These are phyloP conservation scores for Dasyurus viverrinus DNA, from an alignment of 2,113 vertebrate species.

Conservation along the genomic window DNA sequence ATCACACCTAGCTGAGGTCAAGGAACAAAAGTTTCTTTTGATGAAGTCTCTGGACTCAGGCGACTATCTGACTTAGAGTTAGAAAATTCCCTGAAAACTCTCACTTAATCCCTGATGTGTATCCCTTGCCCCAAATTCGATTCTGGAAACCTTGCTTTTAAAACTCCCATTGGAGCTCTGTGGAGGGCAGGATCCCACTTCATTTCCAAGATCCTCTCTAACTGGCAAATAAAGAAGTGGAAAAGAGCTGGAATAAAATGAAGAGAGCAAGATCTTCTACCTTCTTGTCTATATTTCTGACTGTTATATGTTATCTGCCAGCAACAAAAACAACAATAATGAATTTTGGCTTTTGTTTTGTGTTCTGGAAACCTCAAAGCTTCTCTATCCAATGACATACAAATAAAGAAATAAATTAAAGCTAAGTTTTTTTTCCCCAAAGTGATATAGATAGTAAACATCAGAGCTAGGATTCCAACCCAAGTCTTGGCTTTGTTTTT, in stretches of 20 bases:
- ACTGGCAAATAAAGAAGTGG: not conserved
- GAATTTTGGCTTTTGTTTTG: not conserved
- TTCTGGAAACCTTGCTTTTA: not conserved
- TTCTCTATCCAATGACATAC: not conserved
- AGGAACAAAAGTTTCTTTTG: not conserved
- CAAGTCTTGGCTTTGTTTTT: not conserved
- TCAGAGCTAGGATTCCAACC: not conserved
- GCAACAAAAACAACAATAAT: not conserved
- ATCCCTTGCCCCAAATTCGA: not conserved
- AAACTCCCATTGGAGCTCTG: not conserved
- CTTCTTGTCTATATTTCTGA: not conserved
- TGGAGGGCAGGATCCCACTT: not conserved
- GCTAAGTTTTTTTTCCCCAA: not conserved
- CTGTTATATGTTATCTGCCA: not conserved
- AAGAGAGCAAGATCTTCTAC: not conserved
- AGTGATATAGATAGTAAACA: not conserved
- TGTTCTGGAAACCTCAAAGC: not conserved
- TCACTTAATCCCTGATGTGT: not conserved
- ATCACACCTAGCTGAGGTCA: not conserved
- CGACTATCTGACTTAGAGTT: not conserved
- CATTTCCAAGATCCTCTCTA: not conserved
- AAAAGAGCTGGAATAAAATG: not conserved
- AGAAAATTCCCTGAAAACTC: not conserved
- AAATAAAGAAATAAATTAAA: not conserved
- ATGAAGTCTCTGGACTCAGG: not conserved